Evolutionary conservation across 2,113 vertebrate species (phyloP), one percentile per base, ranked within the genome.

Genomic region (Atrichornis clamosus): DNA sequence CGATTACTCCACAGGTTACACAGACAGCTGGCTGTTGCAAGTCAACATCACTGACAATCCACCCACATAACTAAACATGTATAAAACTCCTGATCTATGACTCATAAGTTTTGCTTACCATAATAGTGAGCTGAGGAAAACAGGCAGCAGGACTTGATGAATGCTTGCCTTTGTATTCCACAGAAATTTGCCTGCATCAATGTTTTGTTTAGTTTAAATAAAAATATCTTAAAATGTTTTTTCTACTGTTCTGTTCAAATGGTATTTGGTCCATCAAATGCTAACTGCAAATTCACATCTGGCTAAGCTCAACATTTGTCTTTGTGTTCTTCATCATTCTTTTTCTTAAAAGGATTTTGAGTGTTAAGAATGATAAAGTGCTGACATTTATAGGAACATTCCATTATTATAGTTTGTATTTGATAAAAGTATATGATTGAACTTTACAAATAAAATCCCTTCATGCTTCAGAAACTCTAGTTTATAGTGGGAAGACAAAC

Each of bases 121-220:
- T 83, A 84, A 86, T 58, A 81, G 60, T 65, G 46, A 96, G 67
- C 67, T 95, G 84, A 78, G 89, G 63, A 93, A 95, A 96, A 96
- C 55, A 95, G 58, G 59, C 85, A 95, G 24, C 52, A 91, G 89
- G 44, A 72, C 42, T 91, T 88, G 91, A 60, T 90, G 95, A 97
- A 96, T 93, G 86, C 88, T 90, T 84, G 56, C 72, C 49, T 84
- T 87, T 96, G 32, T 95, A 72, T 77, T 95, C 65, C 77, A 78
- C 49, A 88, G 53, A 97, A 98, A 76, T 91, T 82, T 35, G 32
- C 58, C 90, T 74, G 79, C 58, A 89, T 96, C 97, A 97, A 97
- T 97, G 97, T 96, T 98, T 98, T 93, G 96, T 97, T 97, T 96
- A 50, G 15, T 83, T 96, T 96, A 96, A 97, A 97, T 97, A 96